Conservation (phyloP, 2,888 invertebrate genomes). For the Tolmerus cingulatus region DNA sequence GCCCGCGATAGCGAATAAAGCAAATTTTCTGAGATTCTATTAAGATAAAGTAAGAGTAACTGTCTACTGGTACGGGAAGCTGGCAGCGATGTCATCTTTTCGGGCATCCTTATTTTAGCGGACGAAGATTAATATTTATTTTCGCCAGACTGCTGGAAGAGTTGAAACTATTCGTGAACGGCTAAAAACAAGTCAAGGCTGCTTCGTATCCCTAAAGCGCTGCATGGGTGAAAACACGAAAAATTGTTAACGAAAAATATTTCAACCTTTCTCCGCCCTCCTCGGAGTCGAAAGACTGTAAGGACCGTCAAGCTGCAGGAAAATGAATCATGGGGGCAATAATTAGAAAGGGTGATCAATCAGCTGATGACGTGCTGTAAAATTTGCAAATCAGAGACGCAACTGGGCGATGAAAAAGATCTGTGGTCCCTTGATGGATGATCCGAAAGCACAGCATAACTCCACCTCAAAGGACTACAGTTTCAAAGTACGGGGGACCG, state of each 20-base stretch:
- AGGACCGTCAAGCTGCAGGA: not conserved
- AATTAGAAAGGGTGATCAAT: not conserved
- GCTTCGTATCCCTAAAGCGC: not conserved
- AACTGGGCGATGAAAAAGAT: not conserved
- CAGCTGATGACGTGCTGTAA: not conserved
- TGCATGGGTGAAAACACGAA: not conserved
- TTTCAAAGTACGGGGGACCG: not conserved
- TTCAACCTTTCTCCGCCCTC: not conserved
- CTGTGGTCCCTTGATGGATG: not conserved
- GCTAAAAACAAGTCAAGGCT: not conserved
- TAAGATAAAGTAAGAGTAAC: slow-evolving; percentile 21
- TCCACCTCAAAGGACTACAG: not conserved
- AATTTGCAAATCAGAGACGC: not conserved
- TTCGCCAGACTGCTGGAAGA: not conserved
- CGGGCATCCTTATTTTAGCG: not conserved
- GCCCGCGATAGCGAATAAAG: slow-evolving; percentile 10
- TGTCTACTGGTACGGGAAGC: not conserved
- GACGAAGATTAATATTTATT: not conserved
- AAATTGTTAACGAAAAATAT: not conserved
- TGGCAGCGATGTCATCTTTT: not conserved
- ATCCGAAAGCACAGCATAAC: not conserved
- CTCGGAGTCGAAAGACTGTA: not conserved
- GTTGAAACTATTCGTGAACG: not conserved
- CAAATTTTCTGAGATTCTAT: slow-evolving; percentile 27
- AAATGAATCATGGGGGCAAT: not conserved